Percentiles rank a stretch among this genome's conserved stretches.
Evolutionary conservation across 2,888 invertebrate species (phyloP).

Genomic region (Drosophila gaucha): DNA sequence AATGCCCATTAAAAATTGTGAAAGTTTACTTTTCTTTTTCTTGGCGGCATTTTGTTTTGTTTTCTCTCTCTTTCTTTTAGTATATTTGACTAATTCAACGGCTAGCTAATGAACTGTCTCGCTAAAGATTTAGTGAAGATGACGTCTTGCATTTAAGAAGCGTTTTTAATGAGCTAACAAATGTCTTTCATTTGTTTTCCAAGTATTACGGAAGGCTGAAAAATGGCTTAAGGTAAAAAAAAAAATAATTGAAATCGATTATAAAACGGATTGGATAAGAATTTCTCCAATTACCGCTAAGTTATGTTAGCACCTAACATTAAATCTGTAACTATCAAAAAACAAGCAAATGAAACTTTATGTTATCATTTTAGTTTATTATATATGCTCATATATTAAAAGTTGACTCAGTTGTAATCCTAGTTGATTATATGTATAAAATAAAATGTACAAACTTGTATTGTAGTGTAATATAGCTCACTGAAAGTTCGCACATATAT

Average conservation of each 20-base stretch:
- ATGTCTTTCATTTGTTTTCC: no score
- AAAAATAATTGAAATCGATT: background rate
- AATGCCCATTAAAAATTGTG: constrained; percentile 66
- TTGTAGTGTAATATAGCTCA: background rate
- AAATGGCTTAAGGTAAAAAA: background rate
- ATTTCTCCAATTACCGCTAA: background rate
- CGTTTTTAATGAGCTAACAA: no score
- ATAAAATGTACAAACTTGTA: background rate
- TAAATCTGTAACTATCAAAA: background rate
- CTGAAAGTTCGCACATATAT: background rate
- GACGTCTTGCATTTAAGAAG: constrained; percentile 24
- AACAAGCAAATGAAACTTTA: background rate
- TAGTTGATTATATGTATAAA: background rate
- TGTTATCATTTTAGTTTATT: no score
- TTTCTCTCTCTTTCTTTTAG: background rate
- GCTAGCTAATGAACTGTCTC: constrained; percentile 64
- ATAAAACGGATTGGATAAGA: background rate
- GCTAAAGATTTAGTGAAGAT: constrained; percentile 38
- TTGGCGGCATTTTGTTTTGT: constrained; percentile 13
- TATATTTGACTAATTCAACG: constrained; percentile 29
- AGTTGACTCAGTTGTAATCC: background rate
- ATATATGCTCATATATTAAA: no score
- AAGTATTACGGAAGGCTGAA: no score
- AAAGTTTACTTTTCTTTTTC: constrained; percentile 74
- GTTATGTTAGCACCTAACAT: constrained; percentile 2